Evolutionary conservation across 2,888 invertebrate genomes (phyloP).

Genomic region (Synergus laeviventris): DNA sequence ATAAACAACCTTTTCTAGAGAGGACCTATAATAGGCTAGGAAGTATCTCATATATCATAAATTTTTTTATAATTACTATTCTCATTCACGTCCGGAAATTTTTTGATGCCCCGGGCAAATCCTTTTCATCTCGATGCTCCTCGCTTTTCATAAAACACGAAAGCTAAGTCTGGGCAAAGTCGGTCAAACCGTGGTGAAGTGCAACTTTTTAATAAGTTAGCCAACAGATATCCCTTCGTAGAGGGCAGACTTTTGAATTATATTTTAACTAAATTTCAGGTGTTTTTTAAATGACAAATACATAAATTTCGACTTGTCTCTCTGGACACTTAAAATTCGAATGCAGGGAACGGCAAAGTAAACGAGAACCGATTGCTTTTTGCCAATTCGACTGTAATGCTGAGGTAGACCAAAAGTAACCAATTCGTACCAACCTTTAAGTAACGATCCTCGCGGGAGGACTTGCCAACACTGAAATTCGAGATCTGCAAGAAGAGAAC

Average conservation of each 20-base stretch:
- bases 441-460: slow-evolving; percentile 23
- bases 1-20: too few species aligned
- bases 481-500: neutral
- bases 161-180: neutral
- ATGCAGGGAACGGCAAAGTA: slow-evolving; percentile 27
- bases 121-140: slow-evolving; percentile 41
- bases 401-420: slow-evolving; percentile 31
- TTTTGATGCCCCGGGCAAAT: neutral
- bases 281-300: neutral
- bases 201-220: slow-evolving; percentile 8
- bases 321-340: neutral
- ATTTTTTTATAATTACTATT: neutral
- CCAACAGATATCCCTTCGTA: neutral
- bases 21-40: neutral
- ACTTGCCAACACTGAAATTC: slow-evolving; percentile 30
- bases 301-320: neutral
- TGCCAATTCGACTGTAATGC: slow-evolving; percentile 35
- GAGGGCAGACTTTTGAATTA: neutral
- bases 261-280: slow-evolving; percentile 3
- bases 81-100: neutral
- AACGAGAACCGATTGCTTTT: slow-evolving; percentile 31
- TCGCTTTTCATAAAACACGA: slow-evolving; percentile 7
- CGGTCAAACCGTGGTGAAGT: neutral
- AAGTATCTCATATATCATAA: neutral
- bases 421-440: slow-evolving; percentile 18